These are phyloP conservation scores for Ips nitidus DNA, from an alignment of 1,140 invertebrate genomes.

Conservation along the genomic window DNA sequence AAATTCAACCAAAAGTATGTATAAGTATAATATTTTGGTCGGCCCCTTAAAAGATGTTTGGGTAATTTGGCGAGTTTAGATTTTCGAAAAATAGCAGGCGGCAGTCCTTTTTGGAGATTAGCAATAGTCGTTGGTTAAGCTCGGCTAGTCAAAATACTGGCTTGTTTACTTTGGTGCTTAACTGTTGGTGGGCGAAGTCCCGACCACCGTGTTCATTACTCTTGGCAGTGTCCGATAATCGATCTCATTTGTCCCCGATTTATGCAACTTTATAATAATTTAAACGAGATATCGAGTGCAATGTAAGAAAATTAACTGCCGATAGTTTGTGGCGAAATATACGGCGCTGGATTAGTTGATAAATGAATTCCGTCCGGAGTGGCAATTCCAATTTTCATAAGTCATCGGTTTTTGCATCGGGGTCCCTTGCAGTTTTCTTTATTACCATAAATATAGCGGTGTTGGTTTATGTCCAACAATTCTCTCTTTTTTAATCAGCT, in stretches of 20 bases:
- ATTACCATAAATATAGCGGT: conserved; percentile 36
- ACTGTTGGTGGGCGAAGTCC: conserved; percentile 21
- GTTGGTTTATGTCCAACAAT: conserved; percentile 35
- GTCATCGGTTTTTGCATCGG: conserved; percentile 25
- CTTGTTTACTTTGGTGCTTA: conserved; percentile 17
- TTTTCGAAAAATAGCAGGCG: conserved; percentile 1
- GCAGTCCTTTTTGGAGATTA: conserved; percentile 15
- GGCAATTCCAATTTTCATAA: conserved; percentile 36
- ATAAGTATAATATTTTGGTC: too few relatives aligned
- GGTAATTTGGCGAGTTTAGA: conserved; percentile 16
- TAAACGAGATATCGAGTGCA: too few relatives aligned
- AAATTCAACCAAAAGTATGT: background rate
- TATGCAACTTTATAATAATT: too few relatives aligned
- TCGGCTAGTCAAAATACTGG: conserved; percentile 21
- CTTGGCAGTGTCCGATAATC: too few relatives aligned
- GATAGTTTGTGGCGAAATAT: background rate
- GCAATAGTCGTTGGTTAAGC: conserved; percentile 11
- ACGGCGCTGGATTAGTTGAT: background rate
- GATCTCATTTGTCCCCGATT: too few relatives aligned
- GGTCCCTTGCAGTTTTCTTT: conserved; percentile 36
- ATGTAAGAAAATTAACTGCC: background rate
- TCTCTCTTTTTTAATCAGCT: conserved; percentile 33
- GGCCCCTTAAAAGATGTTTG: conserved; percentile 8
- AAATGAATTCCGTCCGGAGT: conserved; percentile 15
- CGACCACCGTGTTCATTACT: background rate